phyloP scores from a whole-genome alignment of 1,140 invertebrate species.

The Micrasema longulum region DNA sequence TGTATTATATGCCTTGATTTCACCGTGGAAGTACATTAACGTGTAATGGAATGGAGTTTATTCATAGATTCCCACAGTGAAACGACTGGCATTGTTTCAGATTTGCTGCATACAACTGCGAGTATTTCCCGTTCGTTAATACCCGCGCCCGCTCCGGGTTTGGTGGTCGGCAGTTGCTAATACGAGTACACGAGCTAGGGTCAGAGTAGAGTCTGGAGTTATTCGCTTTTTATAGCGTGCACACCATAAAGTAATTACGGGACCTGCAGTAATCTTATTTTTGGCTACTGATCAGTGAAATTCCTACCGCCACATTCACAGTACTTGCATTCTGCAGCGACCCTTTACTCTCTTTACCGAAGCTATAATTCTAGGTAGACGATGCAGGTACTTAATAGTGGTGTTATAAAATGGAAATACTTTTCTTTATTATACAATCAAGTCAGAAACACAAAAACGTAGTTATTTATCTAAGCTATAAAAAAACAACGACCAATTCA shows the following conservation, averaged over 20 bases:
- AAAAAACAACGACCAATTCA: constrained; percentile 9
- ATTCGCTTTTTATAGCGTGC: constrained; percentile 30
- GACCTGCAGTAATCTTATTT: constrained; percentile 38
- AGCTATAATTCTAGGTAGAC: no score
- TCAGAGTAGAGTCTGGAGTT: background rate
- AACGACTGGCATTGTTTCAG: constrained; percentile 31
- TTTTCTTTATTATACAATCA: no score
- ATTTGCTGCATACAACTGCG: constrained; percentile 29
- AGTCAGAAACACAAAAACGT: no score
- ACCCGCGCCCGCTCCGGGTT: background rate
- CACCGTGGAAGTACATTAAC: constrained; percentile 19
- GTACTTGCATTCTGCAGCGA: constrained; percentile 16
- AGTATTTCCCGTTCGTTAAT: constrained; percentile 30
- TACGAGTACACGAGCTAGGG: no score
- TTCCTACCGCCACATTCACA: background rate
- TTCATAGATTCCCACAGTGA: constrained; percentile 34
- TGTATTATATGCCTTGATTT: constrained; percentile 7
- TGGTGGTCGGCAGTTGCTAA: background rate
- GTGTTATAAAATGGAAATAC: no score
- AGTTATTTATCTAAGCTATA: constrained; percentile 2
- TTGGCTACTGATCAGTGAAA: constrained; percentile 38
- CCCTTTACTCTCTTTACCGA: background rate
- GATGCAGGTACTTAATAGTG: no score
- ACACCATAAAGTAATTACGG: constrained; percentile 23
- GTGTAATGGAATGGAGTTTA: constrained; percentile 7